Base-by-base conservation (phyloP, 2,888 invertebrate species). In the Latheticus oryzae region DNA sequence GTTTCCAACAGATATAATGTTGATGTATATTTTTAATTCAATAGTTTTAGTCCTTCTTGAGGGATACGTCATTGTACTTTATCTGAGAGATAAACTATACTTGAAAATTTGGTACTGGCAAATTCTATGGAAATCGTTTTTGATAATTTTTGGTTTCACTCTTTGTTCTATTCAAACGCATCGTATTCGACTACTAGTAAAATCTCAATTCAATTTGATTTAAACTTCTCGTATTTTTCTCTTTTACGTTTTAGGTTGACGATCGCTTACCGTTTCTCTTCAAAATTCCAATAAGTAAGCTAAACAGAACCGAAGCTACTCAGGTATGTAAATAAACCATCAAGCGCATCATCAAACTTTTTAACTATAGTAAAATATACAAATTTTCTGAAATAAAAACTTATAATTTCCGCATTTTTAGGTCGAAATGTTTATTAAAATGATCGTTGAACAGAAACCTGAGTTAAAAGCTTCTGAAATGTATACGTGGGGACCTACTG, bases 241-340 rank as follows among this genome's bases (percentile, higher is more conserved):
- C 26, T 12, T n/a, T 48, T 48, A 23, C 26, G 17, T 26, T 50
- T 26, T 12, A 33, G 28, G 38, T 50, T 38, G 50, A 50, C 50
- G 50, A 50, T 50, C 50, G 26, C 38, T 47, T 50, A 50, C 37
- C 50, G 37, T 50, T 28, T 26, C 37, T 37, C 37, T 47, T 47
- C 37, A 35, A 37, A 37, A 50, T 50, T 50, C 50, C 50, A 37
- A 50, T 50, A 50, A 35, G 35, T 50, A 50, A 50, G 37, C 37
- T 50, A 50, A 50, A 50, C 37, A 50, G 50, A 50, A 50, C 23
- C 26, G 38, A 26, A 50, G 50, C 38, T 50, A 38, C 37, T 50
- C 38, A 50, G 38, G 50, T 38, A 50, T 50, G 50, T 50, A 50
- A 50, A 50, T 50, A 50, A 15, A 50, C 32, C 50, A 38, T 30